These are phyloP conservation scores for Drosophila nebulosa DNA, from an alignment of 1,140 invertebrate species.

Conservation along the genomic window DNA sequence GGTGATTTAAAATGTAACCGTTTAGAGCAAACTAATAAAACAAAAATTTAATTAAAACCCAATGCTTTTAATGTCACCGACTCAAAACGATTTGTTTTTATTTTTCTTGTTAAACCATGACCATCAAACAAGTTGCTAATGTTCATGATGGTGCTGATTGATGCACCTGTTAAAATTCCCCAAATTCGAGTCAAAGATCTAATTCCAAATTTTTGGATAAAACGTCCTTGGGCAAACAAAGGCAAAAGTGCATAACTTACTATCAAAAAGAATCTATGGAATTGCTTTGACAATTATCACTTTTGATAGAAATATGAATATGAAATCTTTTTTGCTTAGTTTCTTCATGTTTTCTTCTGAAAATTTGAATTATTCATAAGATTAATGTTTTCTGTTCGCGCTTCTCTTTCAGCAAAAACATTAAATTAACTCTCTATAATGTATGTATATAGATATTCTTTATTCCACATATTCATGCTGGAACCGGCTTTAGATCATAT, in stretches of 20 bases:
- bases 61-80: slow-evolving; percentile 52
- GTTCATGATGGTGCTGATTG: slow-evolving; percentile 15
- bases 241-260: neutral
- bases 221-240: slow-evolving; percentile 16
- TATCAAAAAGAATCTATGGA: neutral
- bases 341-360: neutral
- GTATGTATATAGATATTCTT: neutral
- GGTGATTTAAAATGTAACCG: slow-evolving; percentile 20
- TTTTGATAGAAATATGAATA: neutral
- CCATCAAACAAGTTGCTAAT: neutral
- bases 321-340: neutral
- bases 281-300: neutral
- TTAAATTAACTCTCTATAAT: neutral
- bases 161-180: slow-evolving; percentile 21
- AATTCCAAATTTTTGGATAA: slow-evolving; percentile 15
- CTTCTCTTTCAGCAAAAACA: neutral
- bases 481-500: neutral
- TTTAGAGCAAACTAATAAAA: slow-evolving; percentile 64
- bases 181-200: slow-evolving; percentile 21
- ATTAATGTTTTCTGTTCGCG: neutral
- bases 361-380: neutral
- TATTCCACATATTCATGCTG: neutral
- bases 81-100: slow-evolving; percentile 8
- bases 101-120: neutral
- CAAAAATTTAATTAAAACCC: slow-evolving; percentile 38